phyloP scores from a whole-genome alignment of 2,113 vertebrate genomes.

The Eurypyga helias region DNA sequence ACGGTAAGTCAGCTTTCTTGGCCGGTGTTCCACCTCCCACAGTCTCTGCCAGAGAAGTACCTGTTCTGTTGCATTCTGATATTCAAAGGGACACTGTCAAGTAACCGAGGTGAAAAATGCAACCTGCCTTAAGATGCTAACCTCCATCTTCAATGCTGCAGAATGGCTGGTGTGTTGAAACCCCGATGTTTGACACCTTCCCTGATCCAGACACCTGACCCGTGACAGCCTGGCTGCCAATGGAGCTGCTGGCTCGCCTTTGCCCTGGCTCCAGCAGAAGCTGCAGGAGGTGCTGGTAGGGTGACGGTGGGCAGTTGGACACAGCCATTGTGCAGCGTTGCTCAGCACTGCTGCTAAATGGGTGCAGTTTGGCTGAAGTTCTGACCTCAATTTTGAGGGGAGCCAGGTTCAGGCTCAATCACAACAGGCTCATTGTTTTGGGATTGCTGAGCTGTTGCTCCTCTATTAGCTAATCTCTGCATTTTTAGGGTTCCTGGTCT shows the following conservation, averaged over 20 bases:
- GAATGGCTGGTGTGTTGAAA: neutral
- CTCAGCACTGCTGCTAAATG: neutral
- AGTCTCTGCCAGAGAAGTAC: neutral
- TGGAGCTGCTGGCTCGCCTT: neutral
- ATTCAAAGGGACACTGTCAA: constrained; percentile 56
- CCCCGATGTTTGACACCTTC: neutral
- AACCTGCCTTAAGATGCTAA: neutral
- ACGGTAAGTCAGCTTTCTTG: neutral
- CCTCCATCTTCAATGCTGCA: neutral
- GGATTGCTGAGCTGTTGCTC: neutral
- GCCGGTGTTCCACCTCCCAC: neutral
- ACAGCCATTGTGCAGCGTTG: neutral
- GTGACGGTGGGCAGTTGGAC: neutral
- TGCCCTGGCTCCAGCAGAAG: neutral
- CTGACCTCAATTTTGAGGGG: neutral
- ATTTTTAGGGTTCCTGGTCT: neutral
- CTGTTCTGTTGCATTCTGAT: constrained; percentile 35
- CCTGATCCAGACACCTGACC: neutral
- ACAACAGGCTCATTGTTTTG: neutral
- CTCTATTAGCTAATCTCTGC: neutral
- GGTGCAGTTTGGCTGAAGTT: neutral
- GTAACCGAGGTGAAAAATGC: neutral
- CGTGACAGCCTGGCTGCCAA: neutral
- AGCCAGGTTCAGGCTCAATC: neutral
- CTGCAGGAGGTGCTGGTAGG: rapidly evolving